phyloP scores from a whole-genome alignment of 2,888 invertebrate genomes.

The Malthinus flaveolus region DNA sequence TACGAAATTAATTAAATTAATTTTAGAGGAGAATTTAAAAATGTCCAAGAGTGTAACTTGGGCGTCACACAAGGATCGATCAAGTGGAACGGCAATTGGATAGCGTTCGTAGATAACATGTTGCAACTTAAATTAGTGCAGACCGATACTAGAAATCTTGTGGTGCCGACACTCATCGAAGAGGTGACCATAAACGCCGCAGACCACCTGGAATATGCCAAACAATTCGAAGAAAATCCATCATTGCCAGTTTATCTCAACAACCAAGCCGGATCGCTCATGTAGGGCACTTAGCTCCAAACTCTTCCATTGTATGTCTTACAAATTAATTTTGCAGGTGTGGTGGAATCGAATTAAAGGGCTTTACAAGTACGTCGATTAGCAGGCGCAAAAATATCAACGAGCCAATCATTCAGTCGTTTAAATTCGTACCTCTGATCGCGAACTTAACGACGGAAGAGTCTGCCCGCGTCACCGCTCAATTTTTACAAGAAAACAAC shows the following conservation, averaged over 20 bases:
- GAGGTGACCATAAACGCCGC: slow-evolving; percentile 20
- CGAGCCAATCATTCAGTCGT: slow-evolving; percentile 79
- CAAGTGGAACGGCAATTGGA: slow-evolving; percentile 82
- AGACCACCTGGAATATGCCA: slow-evolving; percentile 24
- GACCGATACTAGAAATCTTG: slow-evolving; percentile 66
- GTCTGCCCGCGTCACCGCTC: slow-evolving; percentile 65
- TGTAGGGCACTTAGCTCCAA: background rate
- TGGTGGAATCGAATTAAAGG: slow-evolving; percentile 78
- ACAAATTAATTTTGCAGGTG: slow-evolving; percentile 52
- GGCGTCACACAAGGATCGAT: slow-evolving; percentile 56
- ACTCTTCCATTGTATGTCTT: background rate
- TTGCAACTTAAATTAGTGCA: slow-evolving; percentile 76
- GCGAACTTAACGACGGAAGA: slow-evolving; percentile 34
- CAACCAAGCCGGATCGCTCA: slow-evolving; percentile 42
- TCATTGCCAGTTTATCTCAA: slow-evolving; percentile 48
- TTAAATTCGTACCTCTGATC: slow-evolving; percentile 69
- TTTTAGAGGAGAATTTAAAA: slow-evolving; percentile 37
- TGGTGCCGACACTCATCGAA: slow-evolving; percentile 63
- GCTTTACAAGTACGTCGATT: slow-evolving; percentile 76
- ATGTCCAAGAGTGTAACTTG: slow-evolving; percentile 30
- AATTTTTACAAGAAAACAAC: slow-evolving; percentile 74
- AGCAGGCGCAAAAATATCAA: slow-evolving; percentile 69
- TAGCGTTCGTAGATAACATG: slow-evolving; percentile 86
- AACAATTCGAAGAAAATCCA: slow-evolving; percentile 36
- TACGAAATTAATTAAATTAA: background rate